Percentiles rank a stretch among this genome's conserved stretches.
phyloP scores from a whole-genome alignment of 2,888 invertebrate species.

The Ophion obscuratus region DNA sequence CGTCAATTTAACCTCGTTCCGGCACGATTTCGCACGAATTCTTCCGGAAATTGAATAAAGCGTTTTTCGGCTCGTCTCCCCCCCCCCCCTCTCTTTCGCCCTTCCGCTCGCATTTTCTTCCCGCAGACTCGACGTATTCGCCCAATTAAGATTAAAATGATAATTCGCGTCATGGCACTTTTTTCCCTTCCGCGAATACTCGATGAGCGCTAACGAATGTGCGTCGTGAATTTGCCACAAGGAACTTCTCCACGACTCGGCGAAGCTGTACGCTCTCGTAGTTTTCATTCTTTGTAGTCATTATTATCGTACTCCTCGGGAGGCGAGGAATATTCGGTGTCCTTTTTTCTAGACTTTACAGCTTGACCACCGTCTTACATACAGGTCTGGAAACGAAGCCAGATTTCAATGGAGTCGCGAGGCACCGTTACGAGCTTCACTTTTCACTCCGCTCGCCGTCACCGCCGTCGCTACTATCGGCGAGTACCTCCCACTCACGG shows the following conservation, averaged over 20 bases:
- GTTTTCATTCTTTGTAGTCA: neutral
- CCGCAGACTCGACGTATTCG: constrained; percentile 6
- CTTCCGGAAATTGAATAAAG: constrained; percentile 56
- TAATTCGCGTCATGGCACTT: constrained; percentile 8
- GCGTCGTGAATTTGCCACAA: neutral
- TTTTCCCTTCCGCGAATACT: constrained; percentile 43
- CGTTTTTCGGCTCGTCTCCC: neutral
- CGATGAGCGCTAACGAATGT: neutral
- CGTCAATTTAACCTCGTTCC: constrained; percentile 27
- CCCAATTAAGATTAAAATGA: constrained; percentile 55
- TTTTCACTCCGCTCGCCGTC: no score
- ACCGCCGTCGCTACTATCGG: no score
- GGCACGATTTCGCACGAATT: constrained; percentile 39
- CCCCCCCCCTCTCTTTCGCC: neutral
- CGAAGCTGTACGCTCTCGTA: neutral
- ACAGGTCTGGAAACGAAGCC: no score
- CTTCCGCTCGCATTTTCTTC: constrained; percentile 19
- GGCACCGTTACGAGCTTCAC: no score
- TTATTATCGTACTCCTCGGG: neutral
- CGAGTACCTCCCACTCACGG: no score
- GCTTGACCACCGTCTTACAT: no score
- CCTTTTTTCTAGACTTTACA: no score
- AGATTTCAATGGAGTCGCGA: no score
- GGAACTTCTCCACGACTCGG: neutral
- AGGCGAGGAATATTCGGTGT: no score